Base-by-base conservation (phyloP, 1,140 invertebrate species). In the Hycleus phaleratus region DNA sequence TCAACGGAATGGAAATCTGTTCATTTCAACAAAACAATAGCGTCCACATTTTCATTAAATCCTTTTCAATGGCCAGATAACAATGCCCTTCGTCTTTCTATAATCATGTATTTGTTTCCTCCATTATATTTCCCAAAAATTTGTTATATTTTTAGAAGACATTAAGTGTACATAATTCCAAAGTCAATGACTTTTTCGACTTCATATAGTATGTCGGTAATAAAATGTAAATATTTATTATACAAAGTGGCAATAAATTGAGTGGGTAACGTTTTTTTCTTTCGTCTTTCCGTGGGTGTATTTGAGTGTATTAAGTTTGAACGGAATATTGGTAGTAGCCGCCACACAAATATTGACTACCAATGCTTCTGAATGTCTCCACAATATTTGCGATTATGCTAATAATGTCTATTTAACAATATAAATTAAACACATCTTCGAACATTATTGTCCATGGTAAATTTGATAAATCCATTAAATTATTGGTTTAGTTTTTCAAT, bases 401-500 rank as follows among this genome's bases (percentile, higher is more conserved):
- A 56, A 56, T 56, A 45, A 56, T 47, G 53, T 38, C 51, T 45
- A 48, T 56, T 56, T 56, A 45, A 32, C 32, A 32, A 5, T 32
- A 7, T 38, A 56, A 47, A 56, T 56, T 56, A 45, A 56, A 56
- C 43, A 56, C 46, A 47, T 39, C 44, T 32, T 43, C n/a, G 46
- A 47, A 39, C 46, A 47, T 56, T 5, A 32, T 32, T 32, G 26
- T 45, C 43, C 25, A 7, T 38, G 39, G 25, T 12, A 53, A 53
- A 53, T 45, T 53, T 53, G 53, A 56, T 56, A 47, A 56, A 39
- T 56, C 53, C 53, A 56, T 56, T 56, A 56, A 56, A 56, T 47
- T 56, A 56, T 56, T 45, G 46, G 43, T 56, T 56, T 7, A 32
- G 4, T 32, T 32, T 32, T 32, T 32, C 32, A 32, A 56, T 45